Evolutionary conservation across 92 coral and sea anemone genomes (phyloP), one percentile per base, ranked within the genome.

Genomic region (Zoanthus sociatus): DNA sequence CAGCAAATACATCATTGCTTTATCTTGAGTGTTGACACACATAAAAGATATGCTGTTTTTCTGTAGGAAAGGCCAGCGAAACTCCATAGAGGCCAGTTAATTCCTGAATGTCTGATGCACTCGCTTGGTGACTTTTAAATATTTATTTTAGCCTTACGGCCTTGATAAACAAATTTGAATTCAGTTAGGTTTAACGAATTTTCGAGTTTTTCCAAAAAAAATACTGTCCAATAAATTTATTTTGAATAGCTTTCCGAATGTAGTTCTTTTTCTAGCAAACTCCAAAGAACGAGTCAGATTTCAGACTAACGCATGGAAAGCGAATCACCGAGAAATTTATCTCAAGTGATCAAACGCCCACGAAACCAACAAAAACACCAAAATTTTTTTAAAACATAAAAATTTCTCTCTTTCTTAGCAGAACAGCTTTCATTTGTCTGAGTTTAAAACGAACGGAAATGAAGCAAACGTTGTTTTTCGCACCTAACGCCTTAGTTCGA

Each of bases 311-410:
- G 51, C 54, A 78, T 78, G 55, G 64, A 78, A 54, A 18, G 18
- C 71, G 70, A n/a, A 15, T 20, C 14, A 56, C 47, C 6, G 18
- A 56, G 55, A 55, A n/a, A 1, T 18, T 53, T 60, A 32, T 60
- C 83, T 78, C 21, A 17, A 77, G 50, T 56, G 70, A 54, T 33
- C 63, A 55, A 78, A 55, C 69, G 69, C 83, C 83, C 71, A 56
- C 71, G 78, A 60, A 58, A 78, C 44, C 16, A 14, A 18, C n/a
- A 47, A 16, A n/a, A 66, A 66, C 17, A 26, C 8, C 10, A n/a
- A 7, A 69, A 26, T 1, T 69, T 7, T 69, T 33, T 13, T 13
- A 4, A 37, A 37, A 37, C 42, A 64, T 7, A 50, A 26, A 5
- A 45, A 46, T 7, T 45, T 81, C 66, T 50, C 26, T 60, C 21